Base-by-base conservation (phyloP, 1,140 invertebrate genomes). In the Lysiphlebus fabarum region DNA sequence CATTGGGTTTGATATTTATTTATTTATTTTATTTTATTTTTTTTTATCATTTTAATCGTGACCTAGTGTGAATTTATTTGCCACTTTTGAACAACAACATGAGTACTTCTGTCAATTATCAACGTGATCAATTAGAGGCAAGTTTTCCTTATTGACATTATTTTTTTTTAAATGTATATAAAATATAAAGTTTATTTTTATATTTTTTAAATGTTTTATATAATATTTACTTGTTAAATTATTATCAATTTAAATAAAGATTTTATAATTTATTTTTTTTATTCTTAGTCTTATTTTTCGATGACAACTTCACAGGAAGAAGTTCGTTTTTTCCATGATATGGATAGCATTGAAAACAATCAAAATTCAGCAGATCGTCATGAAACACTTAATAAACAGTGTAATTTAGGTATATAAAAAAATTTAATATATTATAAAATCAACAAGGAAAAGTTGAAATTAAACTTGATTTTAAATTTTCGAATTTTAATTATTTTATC, bases 311-410 rank as follows among this genome's bases (percentile, higher is more conserved):
- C 55, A 49, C 73, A 70, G 48, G 71, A 73, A 47, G 70, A 63
- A 2, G 57, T 73, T 44, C 75, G 69, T 48, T 68, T 69, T 12
- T 56, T 77, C 9, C 59, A 77, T 36, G 75, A 78, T 56, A 70
- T 78, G 71, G 76, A 78, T 61, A 70, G 73, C 0, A 62, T 70
- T 40, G 68, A 65, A 67, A 67, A 41, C 67, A 62, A 56, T 5
- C 43, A 62, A 8, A 59, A 62, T 6, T 62, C 55, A 59, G 54
- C 7, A 62, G 64, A 36, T 50, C 62, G 17, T 43, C 69, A 66
- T 44, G 75, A 75, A 6, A 57, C 62, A 5, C 40, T 58, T 7
- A 61, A 67, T 38, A 77, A 78, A 59, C 75, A 69, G 61, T 77
- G 67, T 65, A 61, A 53, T 5, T 65, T 77, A 40, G 76, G 76